These are phyloP conservation scores for Caerostris extrusa DNA, from an alignment of 1,140 invertebrate genomes.

Conservation along the genomic window DNA sequence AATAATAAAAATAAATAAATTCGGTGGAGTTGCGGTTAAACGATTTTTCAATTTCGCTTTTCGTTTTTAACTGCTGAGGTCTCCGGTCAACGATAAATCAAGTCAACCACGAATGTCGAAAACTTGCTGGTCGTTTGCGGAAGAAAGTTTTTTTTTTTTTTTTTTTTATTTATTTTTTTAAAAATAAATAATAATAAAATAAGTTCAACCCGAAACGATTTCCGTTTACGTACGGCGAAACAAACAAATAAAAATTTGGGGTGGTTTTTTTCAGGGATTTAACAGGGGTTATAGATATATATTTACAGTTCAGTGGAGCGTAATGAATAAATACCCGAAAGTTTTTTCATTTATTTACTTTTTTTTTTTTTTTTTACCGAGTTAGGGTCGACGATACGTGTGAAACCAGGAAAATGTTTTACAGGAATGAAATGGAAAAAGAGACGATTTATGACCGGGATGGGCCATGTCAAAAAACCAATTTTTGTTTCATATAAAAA, in stretches of 20 bases:
- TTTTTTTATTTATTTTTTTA: too few species aligned
- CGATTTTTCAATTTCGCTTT: not conserved
- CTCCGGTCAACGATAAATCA: constrained; percentile 24
- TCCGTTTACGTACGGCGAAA: not conserved
- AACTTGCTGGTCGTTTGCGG: constrained; percentile 3
- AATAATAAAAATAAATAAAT: too few species aligned
- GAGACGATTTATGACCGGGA: too few species aligned
- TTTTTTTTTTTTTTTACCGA: too few species aligned
- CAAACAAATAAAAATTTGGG: not conserved
- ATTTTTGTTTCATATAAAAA: too few species aligned
- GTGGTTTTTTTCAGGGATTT: not conserved
- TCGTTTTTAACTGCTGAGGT: not conserved
- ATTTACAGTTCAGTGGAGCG: constrained; percentile 9
- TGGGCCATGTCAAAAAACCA: too few species aligned
- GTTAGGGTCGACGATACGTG: too few species aligned
- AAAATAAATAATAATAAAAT: too few species aligned
- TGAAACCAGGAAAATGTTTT: too few species aligned
- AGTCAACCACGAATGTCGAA: not conserved
- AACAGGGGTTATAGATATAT: not conserved
- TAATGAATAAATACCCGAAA: not conserved
- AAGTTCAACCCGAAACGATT: not conserved
- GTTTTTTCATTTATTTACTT: not conserved
- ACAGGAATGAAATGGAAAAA: too few species aligned
- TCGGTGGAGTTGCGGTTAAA: constrained; percentile 5
- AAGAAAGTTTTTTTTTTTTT: too few species aligned